Evolutionary conservation across 2,888 invertebrate genomes (phyloP).

Genomic region (Melitaea athalia): DNA sequence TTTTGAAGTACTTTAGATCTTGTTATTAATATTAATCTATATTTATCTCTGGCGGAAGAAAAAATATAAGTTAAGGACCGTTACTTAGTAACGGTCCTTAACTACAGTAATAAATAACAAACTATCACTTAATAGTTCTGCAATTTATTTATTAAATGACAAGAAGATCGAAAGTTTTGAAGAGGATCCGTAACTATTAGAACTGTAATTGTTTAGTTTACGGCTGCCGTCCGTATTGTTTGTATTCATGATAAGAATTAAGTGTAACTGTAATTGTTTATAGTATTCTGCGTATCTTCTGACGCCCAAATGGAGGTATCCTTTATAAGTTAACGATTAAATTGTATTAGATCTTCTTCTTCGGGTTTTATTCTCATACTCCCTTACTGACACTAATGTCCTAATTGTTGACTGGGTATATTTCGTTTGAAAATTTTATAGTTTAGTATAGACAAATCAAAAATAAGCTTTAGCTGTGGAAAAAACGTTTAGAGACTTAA

Average conservation of each 20-base stretch:
- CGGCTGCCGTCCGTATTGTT: constrained; percentile 58
- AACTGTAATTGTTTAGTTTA: constrained; percentile 70
- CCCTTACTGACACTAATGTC: no score
- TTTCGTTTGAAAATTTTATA: no score
- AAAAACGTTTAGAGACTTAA: no score
- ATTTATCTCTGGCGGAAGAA: no score
- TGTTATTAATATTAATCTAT: no score
- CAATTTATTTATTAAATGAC: constrained; percentile 35
- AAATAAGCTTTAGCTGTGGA: no score
- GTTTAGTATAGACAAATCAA: no score
- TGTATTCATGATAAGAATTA: constrained; percentile 56
- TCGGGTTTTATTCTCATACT: no score
- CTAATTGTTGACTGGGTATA: no score
- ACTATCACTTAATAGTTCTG: constrained; percentile 12
- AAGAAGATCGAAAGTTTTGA: constrained; percentile 50
- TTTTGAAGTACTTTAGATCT: no score
- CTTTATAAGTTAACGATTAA: constrained; percentile 39
- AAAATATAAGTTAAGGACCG: no score
- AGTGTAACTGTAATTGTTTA: constrained; percentile 64
- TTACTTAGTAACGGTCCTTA: no score
- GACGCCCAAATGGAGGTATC: constrained; percentile 44
- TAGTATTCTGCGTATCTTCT: constrained; percentile 50
- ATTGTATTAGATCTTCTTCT: constrained; percentile 26
- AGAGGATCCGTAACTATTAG: constrained; percentile 60
- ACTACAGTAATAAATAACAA: not conserved